These are phyloP conservation scores for Patiria miniata DNA, from an alignment of 35 echinoderm and acorn worm genomes.

Conservation along the genomic window DNA sequence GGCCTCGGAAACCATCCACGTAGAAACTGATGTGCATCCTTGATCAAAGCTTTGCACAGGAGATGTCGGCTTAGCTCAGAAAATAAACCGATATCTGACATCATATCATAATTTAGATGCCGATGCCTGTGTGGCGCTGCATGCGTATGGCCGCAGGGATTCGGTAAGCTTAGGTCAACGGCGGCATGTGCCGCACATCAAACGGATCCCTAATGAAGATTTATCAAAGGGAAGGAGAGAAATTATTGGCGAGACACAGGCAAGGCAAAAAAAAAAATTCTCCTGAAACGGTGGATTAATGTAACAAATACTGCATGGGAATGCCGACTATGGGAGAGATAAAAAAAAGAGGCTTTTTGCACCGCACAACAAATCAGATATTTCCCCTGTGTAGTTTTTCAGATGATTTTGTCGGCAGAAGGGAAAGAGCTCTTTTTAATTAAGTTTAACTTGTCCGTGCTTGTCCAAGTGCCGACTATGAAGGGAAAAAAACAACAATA, in stretches of 20 bases:
- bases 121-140: neutral
- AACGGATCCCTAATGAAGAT: constrained; percentile 20
- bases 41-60: neutral
- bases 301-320: no score
- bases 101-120: constrained; percentile 11
- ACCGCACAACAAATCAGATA: neutral
- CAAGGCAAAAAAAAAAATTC: neutral
- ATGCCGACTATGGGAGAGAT: neutral
- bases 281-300: neutral
- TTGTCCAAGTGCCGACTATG: no score
- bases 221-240: constrained; percentile 7
- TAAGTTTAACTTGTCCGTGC: neutral
- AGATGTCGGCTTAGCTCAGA: constrained; percentile 9
- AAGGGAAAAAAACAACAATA: no score
- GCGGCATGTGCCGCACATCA: constrained; percentile 13
- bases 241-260: neutral
- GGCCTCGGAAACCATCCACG: neutral
- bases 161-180: neutral
- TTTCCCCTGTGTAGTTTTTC: neutral
- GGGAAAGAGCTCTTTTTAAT: constrained; percentile 8
- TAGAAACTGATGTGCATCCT: constrained; percentile 12
- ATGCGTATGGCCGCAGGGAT: neutral
- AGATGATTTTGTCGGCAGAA: neutral
- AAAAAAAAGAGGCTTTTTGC: neutral
- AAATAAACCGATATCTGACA: constrained; percentile 18